Evolutionary conservation across 1,140 invertebrate genomes (phyloP).

Genomic region (Cyphomyrmex costatus): DNA sequence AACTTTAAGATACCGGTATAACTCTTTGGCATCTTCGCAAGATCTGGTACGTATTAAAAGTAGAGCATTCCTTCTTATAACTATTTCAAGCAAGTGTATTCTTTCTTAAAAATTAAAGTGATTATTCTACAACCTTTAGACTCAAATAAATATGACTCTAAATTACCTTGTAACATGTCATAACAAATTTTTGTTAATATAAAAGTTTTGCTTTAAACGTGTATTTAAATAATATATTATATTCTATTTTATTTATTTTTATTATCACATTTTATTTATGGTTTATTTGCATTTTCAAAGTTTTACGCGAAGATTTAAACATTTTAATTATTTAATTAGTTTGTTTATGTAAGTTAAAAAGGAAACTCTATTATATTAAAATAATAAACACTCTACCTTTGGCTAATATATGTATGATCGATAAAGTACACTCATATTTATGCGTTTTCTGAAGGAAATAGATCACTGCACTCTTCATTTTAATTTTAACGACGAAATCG

Average conservation of each 20-base stretch:
- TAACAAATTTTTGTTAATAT: not conserved
- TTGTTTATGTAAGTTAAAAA: not conserved
- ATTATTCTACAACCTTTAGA: not conserved
- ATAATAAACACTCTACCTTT: not conserved
- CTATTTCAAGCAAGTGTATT: not conserved
- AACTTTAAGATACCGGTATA: constrained; percentile 39
- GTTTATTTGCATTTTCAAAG: not conserved
- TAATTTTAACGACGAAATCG: constrained; percentile 22
- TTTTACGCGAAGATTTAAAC: not conserved
- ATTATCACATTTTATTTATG: not conserved
- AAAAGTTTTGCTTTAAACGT: not conserved
- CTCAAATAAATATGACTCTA: not conserved
- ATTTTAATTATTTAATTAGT: not conserved
- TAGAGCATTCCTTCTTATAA: not conserved
- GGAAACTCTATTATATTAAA: not conserved
- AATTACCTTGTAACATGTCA: not conserved
- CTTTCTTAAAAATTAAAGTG: not conserved
- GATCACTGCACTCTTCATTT: not conserved
- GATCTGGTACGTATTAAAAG: constrained; percentile 23
- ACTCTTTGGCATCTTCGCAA: constrained; percentile 34
- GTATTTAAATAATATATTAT: too few species aligned
- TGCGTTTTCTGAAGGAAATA: not conserved
- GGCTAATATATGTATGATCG: not conserved
- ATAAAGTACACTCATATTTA: not conserved
- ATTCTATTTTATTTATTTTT: not conserved